These are phyloP conservation scores for Bryconaethiops microstoma DNA, from an alignment of 2,797 vertebrate species.

Conservation along the genomic window DNA sequence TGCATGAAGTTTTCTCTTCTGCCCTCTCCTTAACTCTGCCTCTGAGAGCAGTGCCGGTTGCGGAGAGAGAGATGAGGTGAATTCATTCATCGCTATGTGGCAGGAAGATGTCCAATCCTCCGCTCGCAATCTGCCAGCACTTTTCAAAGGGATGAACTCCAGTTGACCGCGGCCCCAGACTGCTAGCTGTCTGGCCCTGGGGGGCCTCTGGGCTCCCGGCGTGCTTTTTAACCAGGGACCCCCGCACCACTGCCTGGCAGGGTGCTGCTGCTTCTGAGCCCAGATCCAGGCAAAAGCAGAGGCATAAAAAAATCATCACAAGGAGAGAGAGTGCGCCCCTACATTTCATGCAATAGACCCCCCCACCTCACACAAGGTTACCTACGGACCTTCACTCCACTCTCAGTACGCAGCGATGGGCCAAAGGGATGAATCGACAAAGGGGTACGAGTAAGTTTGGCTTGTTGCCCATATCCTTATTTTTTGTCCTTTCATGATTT, in stretches of 20 bases:
- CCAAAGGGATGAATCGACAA: conserved; percentile 24
- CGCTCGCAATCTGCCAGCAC: conserved; percentile 50
- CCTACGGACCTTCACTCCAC: conserved; percentile 27
- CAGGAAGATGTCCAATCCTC: conserved; percentile 51
- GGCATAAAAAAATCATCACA: conserved; percentile 63
- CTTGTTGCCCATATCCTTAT: conserved; percentile 38
- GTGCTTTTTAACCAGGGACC: conserved; percentile 54
- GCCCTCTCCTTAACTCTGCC: conserved; percentile 39
- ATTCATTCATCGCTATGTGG: conserved; percentile 55
- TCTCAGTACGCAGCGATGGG: conserved; percentile 27
- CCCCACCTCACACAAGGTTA: conserved; percentile 19
- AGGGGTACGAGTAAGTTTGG: conserved; percentile 27
- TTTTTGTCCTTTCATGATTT: conserved; percentile 53
- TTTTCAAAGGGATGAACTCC: conserved; percentile 63
- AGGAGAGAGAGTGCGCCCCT: conserved; percentile 49
- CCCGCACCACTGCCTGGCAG: conserved; percentile 43
- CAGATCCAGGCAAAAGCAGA: conserved; percentile 9
- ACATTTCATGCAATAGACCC: conserved; percentile 58
- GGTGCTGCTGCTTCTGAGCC: conserved; percentile 46
- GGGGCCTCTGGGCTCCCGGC: conserved; percentile 47
- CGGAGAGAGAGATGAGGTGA: conserved; percentile 42
- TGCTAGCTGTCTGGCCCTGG: conserved; percentile 47
- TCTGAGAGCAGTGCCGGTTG: conserved; percentile 16
- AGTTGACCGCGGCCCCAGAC: conserved; percentile 56
- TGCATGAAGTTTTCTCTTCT: conserved; percentile 43